Evolutionary conservation across 2,888 invertebrate species (phyloP).

Genomic region (Brenthis ino): DNA sequence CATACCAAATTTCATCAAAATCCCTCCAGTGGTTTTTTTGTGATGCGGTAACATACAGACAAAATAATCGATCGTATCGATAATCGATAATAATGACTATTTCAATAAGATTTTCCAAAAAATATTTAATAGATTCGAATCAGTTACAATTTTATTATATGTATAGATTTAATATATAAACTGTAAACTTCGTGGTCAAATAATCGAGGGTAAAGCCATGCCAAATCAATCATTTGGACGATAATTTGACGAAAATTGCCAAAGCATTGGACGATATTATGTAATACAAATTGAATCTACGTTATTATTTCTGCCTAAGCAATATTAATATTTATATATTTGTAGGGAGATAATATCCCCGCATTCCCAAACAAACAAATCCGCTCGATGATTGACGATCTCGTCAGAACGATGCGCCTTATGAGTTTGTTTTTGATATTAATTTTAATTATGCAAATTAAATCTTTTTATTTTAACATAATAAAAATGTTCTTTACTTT

Average conservation of each 20-base stretch:
- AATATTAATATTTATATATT: slow-evolving; percentile 18
- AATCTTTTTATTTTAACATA: neutral
- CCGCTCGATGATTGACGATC: slow-evolving; percentile 23
- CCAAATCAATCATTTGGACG: neutral
- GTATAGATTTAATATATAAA: too few relatives aligned
- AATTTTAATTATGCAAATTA: neutral
- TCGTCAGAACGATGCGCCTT: slow-evolving; percentile 10
- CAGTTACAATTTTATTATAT: too few relatives aligned
- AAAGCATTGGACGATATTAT: neutral
- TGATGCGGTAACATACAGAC: too few relatives aligned
- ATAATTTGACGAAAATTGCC: too few relatives aligned
- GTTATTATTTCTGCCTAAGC: neutral
- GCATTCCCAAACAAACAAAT: slow-evolving; percentile 19
- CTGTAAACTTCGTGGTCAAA: too few relatives aligned
- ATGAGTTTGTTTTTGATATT: slow-evolving; percentile 6
- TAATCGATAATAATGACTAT: too few relatives aligned
- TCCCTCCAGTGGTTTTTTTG: too few relatives aligned
- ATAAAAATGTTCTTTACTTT: too few relatives aligned
- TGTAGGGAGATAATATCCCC: slow-evolving; percentile 10
- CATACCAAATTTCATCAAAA: too few relatives aligned
- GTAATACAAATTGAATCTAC: neutral
- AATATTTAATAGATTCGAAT: too few relatives aligned
- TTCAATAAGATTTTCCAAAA: too few relatives aligned
- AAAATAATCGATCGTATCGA: too few relatives aligned
- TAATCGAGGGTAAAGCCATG: neutral